These are phyloP conservation scores for Dendrolimus pini DNA, from an alignment of 2,888 invertebrate genomes.

Conservation along the genomic window DNA sequence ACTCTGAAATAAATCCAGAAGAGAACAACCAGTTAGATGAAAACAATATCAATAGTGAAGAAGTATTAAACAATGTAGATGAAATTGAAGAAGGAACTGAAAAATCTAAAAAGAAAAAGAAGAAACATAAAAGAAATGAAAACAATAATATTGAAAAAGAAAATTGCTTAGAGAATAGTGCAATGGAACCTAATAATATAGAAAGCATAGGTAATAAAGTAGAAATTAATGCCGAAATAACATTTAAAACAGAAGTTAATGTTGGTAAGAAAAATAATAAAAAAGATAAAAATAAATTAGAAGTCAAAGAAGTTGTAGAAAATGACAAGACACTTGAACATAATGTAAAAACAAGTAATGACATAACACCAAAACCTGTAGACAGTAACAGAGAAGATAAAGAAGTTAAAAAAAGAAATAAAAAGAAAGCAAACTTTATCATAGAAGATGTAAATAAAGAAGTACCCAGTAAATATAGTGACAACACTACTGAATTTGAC, in stretches of 20 bases:
- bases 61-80: slow-evolving; percentile 1
- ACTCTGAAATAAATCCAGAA: slow-evolving; percentile 8
- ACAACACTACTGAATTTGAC: slow-evolving; percentile 19
- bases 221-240: slow-evolving; percentile 7
- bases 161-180: too few species aligned
- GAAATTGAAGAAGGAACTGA: slow-evolving; percentile 5
- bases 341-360: slow-evolving; percentile 3
- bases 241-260: neutral
- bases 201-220: too few species aligned
- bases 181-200: too few species aligned
- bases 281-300: slow-evolving; percentile 9
- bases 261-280: neutral
- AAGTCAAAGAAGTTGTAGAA: slow-evolving; percentile 8
- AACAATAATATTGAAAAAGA: slow-evolving; percentile 5
- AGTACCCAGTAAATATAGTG: slow-evolving; percentile 30
- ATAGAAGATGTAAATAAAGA: slow-evolving; percentile 33
- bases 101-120: slow-evolving; percentile 16
- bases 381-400: neutral
- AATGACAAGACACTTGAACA: slow-evolving; percentile 1
- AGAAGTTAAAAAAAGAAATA: slow-evolving; percentile 12
- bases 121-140: slow-evolving; percentile 16
- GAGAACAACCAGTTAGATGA: slow-evolving; percentile 8
- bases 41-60: slow-evolving; percentile 12
- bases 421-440: slow-evolving; percentile 35
- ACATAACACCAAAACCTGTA: slow-evolving; percentile 7